Percentiles rank a stretch among this genome's conserved stretches.
Evolutionary conservation across 2,888 invertebrate species (phyloP).

Genomic region (Acleris literana): DNA sequence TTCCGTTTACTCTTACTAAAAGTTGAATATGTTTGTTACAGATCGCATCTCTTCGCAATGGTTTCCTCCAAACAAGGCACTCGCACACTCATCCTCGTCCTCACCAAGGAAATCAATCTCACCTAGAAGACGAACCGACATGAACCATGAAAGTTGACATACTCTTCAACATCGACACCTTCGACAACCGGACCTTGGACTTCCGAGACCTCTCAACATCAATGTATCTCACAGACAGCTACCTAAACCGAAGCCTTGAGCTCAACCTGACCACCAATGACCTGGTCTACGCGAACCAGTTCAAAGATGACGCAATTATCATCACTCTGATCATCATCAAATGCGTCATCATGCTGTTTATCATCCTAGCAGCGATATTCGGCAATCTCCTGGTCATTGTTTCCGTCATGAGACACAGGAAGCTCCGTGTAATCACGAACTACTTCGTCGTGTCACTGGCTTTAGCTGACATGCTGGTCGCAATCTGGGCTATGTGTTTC

Average conservation of each 20-base stretch:
- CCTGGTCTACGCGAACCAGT: constrained; percentile 67
- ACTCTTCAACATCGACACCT: constrained; percentile 55
- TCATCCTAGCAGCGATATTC: constrained; percentile 94
- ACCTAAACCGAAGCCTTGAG: constrained; percentile 64
- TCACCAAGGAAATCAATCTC: constrained; percentile 60
- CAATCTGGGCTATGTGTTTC: constrained; percentile 97
- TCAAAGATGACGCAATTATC: constrained; percentile 76
- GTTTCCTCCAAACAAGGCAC: neutral
- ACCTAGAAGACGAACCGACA: constrained; percentile 56
- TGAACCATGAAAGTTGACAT: constrained; percentile 72
- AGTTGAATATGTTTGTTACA: constrained; percentile 6
- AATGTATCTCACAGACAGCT: constrained; percentile 75
- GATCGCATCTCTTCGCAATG: constrained; percentile 8
- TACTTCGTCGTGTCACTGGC: constrained; percentile 98
- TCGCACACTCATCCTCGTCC: constrained; percentile 41
- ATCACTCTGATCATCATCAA: constrained; percentile 86
- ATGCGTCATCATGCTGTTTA: constrained; percentile 92
- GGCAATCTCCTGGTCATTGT: constrained; percentile 96
- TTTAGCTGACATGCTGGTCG: constrained; percentile 96
- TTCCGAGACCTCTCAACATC: constrained; percentile 69
- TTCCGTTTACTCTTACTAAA: too few species aligned
- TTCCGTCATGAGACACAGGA: constrained; percentile 87
- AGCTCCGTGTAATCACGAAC: constrained; percentile 92
- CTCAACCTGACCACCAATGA: constrained; percentile 67
- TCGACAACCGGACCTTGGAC: constrained; percentile 66